Base-by-base conservation (phyloP, 2,113 vertebrate species). In the Alethe castanea region DNA sequence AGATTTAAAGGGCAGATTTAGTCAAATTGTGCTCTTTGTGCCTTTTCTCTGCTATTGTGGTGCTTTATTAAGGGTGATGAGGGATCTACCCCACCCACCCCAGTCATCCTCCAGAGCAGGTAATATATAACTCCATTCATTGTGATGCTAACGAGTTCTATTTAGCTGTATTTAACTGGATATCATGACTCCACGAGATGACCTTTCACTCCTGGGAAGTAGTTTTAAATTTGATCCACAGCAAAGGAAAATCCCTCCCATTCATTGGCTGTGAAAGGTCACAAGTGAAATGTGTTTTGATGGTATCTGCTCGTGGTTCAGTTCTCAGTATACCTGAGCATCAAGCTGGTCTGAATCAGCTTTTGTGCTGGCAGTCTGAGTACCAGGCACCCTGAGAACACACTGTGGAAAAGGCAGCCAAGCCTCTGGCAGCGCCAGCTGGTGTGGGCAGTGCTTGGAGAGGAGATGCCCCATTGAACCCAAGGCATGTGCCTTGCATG, bases 251-350 rank as follows among this genome's bases (percentile, higher is more conserved):
- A 98, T 98, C 97, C 97, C 96, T 96, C 95, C 95, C 97, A 98
- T 98, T 98, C 96, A 97, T 97, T 98, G 98, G 97, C 96, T 98
- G 98, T 97, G 96, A 98, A 98, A 98, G 98, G 98, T 98, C 98
- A 98, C 97, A 98, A 98, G 97, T 98, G 98, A 98, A 98, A 97
- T 98, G 97, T 98, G 97, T 98, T 98, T 97, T 97, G 98, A 98
- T 98, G 95, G 87, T 98, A 98, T 98, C 98, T 97, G 66, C 92
- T 81, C 57, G 24, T 97, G 98, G 97, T 97, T 98, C 92, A 96
- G 95, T 97, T 98, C 98, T 97, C 97, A 86, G 97, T 97, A 98
- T 97, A 98, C 97, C 81, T 96, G 96, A 98, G 97, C 97, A 96
- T 95, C 96, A 85, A 95, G 96, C 89, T 94, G 88, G 85, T 91